Evolutionary conservation across 2,113 vertebrate genomes (phyloP), one percentile per base, ranked within the genome.

Genomic region (Arizona elegans): DNA sequence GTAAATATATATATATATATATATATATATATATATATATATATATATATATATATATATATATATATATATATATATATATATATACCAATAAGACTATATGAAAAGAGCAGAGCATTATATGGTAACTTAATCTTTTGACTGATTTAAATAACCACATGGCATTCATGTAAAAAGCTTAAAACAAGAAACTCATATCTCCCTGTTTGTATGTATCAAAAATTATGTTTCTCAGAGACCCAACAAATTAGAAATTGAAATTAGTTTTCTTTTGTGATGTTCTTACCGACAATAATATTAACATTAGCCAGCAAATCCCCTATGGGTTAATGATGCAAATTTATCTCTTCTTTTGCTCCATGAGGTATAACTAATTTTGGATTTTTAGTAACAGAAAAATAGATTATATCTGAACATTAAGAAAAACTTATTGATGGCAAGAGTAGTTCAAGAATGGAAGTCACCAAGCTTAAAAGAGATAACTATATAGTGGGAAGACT

Each of bases 101-200:
- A 93, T 17, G 58, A 53, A 89, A 87, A 8, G n/a, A 33, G n/a
- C 87, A 89, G 93, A 93, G 94, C 54, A 26, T 88, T 70, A 21
- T 92, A 53, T 89, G 92, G 94, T 94, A 95, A 15, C 3, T 81
- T 86, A 95, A 90, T 58, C 52, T 94, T 94, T 47, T n/a, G 56
- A 91, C 29, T 93, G 93, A 94, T 94, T 93, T 93, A 93, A 94
- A 38, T 62, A 94, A 65, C 38, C 33, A 93, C 93, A 23, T 43
- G 26, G 26, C 54, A 93, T n/a, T 70, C 4, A 11, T 58, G 92
- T 70, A 86, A 59, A 55, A 86, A 94, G 38, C 2, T 65, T 12
- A 88, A 38, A 59, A 89, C 85, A 29, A 26, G 88, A 88, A 19
- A 15, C 38, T 58, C 50, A 38, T 81, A 53, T 26, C 85, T 58